Evolutionary conservation across 2,888 invertebrate species (phyloP).

Genomic region (Meiosimyza decipiens): DNA sequence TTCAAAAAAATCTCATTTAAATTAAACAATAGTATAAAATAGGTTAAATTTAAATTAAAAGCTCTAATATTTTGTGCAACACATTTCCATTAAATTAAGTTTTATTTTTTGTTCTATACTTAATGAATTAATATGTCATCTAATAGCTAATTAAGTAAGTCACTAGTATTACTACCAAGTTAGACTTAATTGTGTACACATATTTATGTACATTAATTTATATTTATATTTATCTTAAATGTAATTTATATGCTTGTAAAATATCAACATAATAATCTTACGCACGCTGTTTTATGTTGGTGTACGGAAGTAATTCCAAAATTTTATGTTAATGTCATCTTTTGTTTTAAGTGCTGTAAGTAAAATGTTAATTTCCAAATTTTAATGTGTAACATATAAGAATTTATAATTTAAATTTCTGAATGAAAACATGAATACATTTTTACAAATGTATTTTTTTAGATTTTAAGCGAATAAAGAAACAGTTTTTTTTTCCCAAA

Average conservation of each 20-base stretch:
- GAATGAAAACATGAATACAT: background rate
- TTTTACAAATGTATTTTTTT: constrained; percentile 17
- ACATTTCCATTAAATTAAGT: constrained; percentile 11
- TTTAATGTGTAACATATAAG: constrained; percentile 1
- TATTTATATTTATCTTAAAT: too few species aligned
- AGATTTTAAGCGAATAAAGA: background rate
- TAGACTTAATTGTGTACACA: too few species aligned
- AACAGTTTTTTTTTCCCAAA: background rate
- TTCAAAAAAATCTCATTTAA: constrained; percentile 18
- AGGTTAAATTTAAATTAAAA: background rate
- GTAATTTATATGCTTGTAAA: too few species aligned
- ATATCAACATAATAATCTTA: too few species aligned
- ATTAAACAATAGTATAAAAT: background rate
- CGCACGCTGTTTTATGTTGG: too few species aligned
- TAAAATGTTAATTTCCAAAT: constrained; percentile 2
- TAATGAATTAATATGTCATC: too few species aligned
- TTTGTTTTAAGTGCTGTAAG: constrained; percentile 14
- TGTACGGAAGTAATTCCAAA: too few species aligned
- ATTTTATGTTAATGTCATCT: background rate
- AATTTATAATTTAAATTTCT: background rate
- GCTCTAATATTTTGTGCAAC: constrained; percentile 9
- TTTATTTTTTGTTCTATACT: background rate
- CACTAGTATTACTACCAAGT: too few species aligned
- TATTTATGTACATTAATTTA: too few species aligned
- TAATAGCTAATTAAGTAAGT: too few species aligned